phyloP scores from a whole-genome alignment of 2,888 invertebrate genomes.

The Polydrusus pterygomalis region DNA sequence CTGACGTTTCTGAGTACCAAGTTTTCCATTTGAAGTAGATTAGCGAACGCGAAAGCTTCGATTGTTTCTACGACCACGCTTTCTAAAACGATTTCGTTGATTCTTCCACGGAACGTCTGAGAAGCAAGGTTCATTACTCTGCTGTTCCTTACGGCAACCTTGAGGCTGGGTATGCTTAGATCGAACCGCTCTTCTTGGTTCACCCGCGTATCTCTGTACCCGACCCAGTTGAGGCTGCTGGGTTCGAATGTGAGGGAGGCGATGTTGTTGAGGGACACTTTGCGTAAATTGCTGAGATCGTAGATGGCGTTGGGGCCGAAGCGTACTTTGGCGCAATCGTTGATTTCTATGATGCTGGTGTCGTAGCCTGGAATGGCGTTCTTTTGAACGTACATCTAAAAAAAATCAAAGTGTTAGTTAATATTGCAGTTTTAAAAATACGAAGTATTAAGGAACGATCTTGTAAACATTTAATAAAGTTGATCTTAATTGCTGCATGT shows the following conservation, averaged over 20 bases:
- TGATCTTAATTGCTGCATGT: too few relatives aligned
- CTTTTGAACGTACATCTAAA: conserved; percentile 67
- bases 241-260: conserved; percentile 77
- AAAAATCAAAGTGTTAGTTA: conserved; percentile 34
- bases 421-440: too few relatives aligned
- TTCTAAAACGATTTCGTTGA: conserved; percentile 80
- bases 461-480: too few relatives aligned
- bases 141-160: conserved; percentile 71
- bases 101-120: conserved; percentile 81
- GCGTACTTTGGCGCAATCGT: conserved; percentile 78
- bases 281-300: conserved; percentile 77
- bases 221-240: conserved; percentile 77
- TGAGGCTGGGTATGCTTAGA: conserved; percentile 66
- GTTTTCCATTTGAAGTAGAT: conserved; percentile 75
- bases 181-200: conserved; percentile 64
- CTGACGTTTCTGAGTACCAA: conserved; percentile 78
- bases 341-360: conserved; percentile 75
- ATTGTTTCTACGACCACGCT: conserved; percentile 78
- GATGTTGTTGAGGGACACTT: conserved; percentile 79
- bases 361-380: conserved; percentile 65
- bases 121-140: conserved; percentile 72
- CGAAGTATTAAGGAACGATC: too few relatives aligned
- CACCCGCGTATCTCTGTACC: conserved; percentile 63
- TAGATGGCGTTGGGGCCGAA: conserved; percentile 77
- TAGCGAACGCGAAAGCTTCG: conserved; percentile 84